phyloP scores from a whole-genome alignment of 2,888 invertebrate genomes.

The Endomychus coccineus region DNA sequence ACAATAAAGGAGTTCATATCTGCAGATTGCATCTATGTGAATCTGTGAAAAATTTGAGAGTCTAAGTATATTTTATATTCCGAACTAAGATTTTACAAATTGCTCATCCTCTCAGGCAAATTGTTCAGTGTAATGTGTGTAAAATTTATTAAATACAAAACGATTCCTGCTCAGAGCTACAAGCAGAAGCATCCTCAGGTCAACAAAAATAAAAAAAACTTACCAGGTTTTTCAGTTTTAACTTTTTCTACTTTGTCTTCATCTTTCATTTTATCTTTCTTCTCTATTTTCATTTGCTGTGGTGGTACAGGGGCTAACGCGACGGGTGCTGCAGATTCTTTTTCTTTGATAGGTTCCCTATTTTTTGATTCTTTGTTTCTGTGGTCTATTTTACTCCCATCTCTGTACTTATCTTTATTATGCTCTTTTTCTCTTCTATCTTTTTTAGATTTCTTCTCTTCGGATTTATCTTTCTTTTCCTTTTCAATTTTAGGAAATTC shows the following conservation, averaged over 20 bases:
- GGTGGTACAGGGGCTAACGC: conserved; percentile 2
- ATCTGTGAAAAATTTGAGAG: no score
- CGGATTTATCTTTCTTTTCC: conserved; percentile 34
- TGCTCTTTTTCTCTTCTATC: conserved; percentile 43
- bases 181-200: no score
- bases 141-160: no score
- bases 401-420: conserved; percentile 33
- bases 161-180: no score
- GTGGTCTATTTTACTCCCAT: conserved; percentile 23
- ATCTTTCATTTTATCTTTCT: conserved; percentile 44
- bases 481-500: no score
- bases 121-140: no score
- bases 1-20: no score
- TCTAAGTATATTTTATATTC: no score
- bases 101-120: no score
- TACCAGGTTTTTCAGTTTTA: conserved; percentile 29
- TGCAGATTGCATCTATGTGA: no score
- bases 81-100: no score
- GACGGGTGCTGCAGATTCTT: conserved; percentile 44
- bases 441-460: conserved; percentile 26
- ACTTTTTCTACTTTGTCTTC: conserved; percentile 35
- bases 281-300: conserved; percentile 43
- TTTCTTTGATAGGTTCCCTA: conserved; percentile 34
- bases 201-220: no score
- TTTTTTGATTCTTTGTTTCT: conserved; percentile 30